phyloP scores from a whole-genome alignment of 2,797 vertebrate species.

The Betta splendens region DNA sequence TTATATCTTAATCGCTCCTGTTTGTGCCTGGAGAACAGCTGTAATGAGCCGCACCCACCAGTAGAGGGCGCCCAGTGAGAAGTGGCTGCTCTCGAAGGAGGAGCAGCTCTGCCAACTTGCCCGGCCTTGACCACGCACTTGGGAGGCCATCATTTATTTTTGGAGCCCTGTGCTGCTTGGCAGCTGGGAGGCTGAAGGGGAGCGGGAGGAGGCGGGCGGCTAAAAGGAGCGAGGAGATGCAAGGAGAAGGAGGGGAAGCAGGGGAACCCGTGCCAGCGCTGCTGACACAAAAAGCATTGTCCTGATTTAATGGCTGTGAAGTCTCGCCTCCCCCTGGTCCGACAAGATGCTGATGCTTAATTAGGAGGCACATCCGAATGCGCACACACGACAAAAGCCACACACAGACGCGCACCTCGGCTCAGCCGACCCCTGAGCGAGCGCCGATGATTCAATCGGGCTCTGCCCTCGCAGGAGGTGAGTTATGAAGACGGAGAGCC shows the following conservation, averaged over 20 bases:
- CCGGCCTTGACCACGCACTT: slow-evolving; percentile 75
- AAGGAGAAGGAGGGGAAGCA: slow-evolving; percentile 45
- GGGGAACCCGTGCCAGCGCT: slow-evolving; percentile 63
- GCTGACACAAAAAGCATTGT: slow-evolving; percentile 83
- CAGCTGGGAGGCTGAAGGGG: slow-evolving; percentile 70
- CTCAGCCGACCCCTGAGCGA: slow-evolving; percentile 31
- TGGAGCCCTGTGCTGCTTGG: slow-evolving; percentile 73
- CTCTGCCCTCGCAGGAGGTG: slow-evolving; percentile 53
- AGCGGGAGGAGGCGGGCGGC: slow-evolving; percentile 50
- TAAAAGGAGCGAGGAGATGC: slow-evolving; percentile 41
- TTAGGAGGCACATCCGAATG: slow-evolving; percentile 62
- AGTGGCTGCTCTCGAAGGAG: slow-evolving; percentile 35
- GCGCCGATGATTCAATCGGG: slow-evolving; percentile 64
- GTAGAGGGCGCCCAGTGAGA: slow-evolving; percentile 53
- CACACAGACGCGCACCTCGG: slow-evolving; percentile 37
- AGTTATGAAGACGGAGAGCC: slow-evolving; percentile 60
- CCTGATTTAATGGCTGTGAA: slow-evolving; percentile 81
- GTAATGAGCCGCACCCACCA: slow-evolving; percentile 43
- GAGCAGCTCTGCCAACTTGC: slow-evolving; percentile 63
- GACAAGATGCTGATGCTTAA: slow-evolving; percentile 72
- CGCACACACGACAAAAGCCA: slow-evolving; percentile 36
- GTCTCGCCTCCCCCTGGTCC: slow-evolving; percentile 68
- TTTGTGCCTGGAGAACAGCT: neutral
- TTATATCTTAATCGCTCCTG: neutral
- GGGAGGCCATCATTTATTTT: slow-evolving; percentile 78